phyloP scores from a whole-genome alignment of 1,140 invertebrate genomes.

The Pomacea maculata region DNA sequence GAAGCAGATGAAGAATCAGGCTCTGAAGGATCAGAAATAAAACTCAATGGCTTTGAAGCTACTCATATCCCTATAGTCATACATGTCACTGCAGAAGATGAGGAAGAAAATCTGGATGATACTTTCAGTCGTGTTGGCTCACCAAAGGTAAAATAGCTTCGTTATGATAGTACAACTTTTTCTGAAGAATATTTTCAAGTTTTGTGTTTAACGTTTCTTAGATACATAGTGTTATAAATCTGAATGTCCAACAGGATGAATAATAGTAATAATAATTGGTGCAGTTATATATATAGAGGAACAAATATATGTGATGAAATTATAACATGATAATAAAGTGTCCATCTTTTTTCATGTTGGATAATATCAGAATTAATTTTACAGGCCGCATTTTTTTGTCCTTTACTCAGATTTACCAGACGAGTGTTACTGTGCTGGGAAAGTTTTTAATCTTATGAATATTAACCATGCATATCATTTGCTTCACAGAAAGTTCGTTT shows the following conservation, averaged over 20 bases:
- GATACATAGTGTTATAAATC: neutral
- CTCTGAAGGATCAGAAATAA: neutral
- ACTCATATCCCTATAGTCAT: constrained; percentile 29
- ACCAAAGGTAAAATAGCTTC: constrained; percentile 37
- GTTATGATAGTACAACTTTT: too few species aligned
- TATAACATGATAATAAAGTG: neutral
- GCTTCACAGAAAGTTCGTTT: constrained; percentile 53
- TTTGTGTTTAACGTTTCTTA: neutral
- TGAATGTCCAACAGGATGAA: too few species aligned
- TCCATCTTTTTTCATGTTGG: neutral
- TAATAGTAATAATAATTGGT: too few species aligned
- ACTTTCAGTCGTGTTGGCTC: constrained; percentile 32
- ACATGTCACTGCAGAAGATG: constrained; percentile 15
- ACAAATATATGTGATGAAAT: too few species aligned
- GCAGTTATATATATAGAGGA: too few species aligned
- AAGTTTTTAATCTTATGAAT: neutral
- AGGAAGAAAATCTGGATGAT: constrained; percentile 26
- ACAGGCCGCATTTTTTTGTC: neutral
- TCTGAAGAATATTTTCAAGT: too few species aligned
- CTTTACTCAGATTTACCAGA: neutral
- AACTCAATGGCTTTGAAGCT: constrained; percentile 21
- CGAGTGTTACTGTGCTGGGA: neutral
- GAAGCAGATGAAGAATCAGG: constrained; percentile 30
- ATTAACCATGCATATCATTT: neutral
- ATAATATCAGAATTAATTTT: neutral